Conservation (phyloP, 2,888 invertebrate species). For the Dusona sp. region DNA sequence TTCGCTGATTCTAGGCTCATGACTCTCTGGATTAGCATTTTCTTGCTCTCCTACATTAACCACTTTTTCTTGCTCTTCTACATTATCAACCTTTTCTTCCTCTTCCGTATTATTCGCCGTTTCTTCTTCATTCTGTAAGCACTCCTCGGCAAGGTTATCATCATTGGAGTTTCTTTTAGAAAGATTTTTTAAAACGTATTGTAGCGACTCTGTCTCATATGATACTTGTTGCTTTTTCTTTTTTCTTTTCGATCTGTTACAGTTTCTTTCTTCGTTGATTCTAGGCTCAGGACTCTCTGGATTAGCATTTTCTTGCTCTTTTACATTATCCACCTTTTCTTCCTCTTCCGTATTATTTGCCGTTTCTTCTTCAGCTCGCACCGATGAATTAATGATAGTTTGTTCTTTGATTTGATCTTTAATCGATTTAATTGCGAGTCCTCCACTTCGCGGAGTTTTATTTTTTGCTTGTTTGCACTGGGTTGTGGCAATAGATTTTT, state of each 20-base stretch:
- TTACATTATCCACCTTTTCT: not conserved
- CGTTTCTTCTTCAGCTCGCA: not conserved
- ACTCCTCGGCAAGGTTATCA: not conserved
- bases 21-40: not conserved
- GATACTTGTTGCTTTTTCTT: not conserved
- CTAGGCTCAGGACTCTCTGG: not conserved
- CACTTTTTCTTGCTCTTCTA: not conserved
- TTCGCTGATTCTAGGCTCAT: not conserved
- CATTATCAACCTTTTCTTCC: too few relatives aligned
- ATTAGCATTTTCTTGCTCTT: not conserved
- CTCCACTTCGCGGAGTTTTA: not conserved
- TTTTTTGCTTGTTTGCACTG: not conserved
- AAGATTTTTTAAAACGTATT: slow-evolving; percentile 46
- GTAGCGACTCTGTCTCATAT: slow-evolving; percentile 27
- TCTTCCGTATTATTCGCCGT: not conserved
- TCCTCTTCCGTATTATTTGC: not conserved
- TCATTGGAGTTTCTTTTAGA: not conserved
- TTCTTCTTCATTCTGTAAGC: slow-evolving; percentile 10
- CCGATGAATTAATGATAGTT: not conserved
- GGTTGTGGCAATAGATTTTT: not conserved
- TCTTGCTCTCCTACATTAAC: not conserved
- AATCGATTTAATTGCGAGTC: slow-evolving; percentile 36
- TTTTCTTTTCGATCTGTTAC: slow-evolving; percentile 23
- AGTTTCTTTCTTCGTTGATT: not conserved
- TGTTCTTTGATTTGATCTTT: slow-evolving; percentile 55